Evolutionary conservation across 1,140 invertebrate genomes (phyloP).

Genomic region (Drosophila parvula): DNA sequence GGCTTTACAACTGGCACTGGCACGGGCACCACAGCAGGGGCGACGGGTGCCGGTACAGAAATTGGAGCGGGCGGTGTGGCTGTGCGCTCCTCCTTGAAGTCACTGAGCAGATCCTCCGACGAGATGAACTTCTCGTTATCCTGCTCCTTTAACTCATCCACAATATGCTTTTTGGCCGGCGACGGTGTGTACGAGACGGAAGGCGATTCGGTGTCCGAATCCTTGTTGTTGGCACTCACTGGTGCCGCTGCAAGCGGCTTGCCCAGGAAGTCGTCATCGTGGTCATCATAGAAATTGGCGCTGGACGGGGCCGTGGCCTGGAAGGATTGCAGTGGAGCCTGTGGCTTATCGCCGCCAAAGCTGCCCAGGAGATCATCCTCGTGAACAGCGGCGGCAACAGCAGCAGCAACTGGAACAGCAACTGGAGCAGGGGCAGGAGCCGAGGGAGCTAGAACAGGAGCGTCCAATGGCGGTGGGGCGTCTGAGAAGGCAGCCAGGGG

Average conservation of each 20-base stretch:
- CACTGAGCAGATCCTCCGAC: conserved; percentile 78
- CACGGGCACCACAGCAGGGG: conserved; percentile 7
- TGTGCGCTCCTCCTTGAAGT: conserved; percentile 79
- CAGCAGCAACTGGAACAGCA: not conserved
- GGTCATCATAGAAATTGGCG: conserved; percentile 52
- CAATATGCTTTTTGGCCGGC: conserved; percentile 77
- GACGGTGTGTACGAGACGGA: conserved; percentile 76
- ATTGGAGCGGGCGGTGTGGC: conserved; percentile 48
- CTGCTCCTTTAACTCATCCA: conserved; percentile 79
- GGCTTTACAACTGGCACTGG: conserved; percentile 12
- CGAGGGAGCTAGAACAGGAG: not conserved
- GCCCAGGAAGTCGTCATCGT: conserved; percentile 54
- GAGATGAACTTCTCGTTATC: conserved; percentile 83
- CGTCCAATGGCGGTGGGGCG: conserved; percentile 4
- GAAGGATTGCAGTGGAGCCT: conserved; percentile 47
- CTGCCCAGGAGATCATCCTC: conserved; percentile 64
- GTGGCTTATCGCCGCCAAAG: conserved; percentile 51
- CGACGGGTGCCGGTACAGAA: conserved; percentile 15
- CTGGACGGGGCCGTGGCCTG: conserved; percentile 52
- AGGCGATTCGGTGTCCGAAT: conserved; percentile 76
- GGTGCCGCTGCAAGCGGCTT: conserved; percentile 42
- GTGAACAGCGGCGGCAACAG: conserved; percentile 1
- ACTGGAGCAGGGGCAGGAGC: not conserved
- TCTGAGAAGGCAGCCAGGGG: conserved; percentile 28
- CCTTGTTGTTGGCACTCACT: conserved; percentile 56